Percentiles rank a stretch among this genome's conserved stretches.
phyloP scores from a whole-genome alignment of 2,113 vertebrate species.

The Python bivittatus region DNA sequence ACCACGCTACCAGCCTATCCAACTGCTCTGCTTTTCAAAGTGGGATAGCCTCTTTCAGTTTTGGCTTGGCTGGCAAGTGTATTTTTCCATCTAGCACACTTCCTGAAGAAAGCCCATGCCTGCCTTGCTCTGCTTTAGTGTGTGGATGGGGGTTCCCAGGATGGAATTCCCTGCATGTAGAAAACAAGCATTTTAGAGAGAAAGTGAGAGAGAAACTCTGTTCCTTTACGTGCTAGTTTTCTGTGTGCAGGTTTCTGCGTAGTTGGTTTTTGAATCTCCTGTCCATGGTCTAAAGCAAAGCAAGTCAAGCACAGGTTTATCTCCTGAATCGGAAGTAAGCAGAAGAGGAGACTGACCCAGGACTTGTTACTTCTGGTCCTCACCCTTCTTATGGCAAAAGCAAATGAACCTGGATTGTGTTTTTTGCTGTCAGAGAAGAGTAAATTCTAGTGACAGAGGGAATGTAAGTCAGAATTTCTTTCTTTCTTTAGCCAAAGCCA shows the following conservation, averaged over 20 bases:
- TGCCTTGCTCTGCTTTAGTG: neutral
- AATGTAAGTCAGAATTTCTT: neutral
- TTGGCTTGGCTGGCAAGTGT: neutral
- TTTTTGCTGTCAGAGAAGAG: neutral
- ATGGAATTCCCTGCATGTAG: too few species aligned
- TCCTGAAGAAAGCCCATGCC: too few species aligned
- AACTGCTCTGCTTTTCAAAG: neutral
- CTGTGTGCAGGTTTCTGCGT: neutral
- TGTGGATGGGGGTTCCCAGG: neutral
- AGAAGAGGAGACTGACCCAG: neutral
- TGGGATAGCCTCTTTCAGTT: neutral
- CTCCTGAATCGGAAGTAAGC: neutral
- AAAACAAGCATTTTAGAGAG: neutral
- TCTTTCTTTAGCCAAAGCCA: neutral
- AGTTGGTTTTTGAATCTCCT: neutral
- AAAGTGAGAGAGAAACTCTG: neutral
- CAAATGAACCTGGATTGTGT: neutral
- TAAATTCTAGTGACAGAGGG: neutral
- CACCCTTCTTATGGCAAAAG: neutral
- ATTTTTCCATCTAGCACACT: neutral
- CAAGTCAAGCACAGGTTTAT: neutral
- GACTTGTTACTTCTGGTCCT: neutral
- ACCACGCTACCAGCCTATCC: neutral
- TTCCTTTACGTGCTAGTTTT: neutral
- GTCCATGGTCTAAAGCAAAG: neutral